Conservation (phyloP, 2,797 vertebrate genomes). For the Neostethus bicornis region DNA sequence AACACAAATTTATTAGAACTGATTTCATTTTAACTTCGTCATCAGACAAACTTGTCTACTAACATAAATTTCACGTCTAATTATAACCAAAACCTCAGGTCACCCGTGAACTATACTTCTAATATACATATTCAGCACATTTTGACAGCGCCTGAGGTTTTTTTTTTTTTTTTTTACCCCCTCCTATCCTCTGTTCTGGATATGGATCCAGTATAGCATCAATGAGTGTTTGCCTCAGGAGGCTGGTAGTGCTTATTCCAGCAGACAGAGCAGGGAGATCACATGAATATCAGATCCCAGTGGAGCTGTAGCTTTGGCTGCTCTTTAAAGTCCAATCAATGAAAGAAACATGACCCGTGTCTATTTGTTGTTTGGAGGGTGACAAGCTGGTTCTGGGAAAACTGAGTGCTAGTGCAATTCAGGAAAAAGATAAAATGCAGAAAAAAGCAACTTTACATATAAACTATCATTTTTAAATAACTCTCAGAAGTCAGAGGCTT, state of each 20-base stretch:
- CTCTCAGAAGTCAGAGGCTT: slow-evolving; percentile 37
- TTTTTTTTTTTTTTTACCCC: slow-evolving; percentile 4
- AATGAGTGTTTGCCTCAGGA: slow-evolving; percentile 59
- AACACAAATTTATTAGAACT: slow-evolving; percentile 2
- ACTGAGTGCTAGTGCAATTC: slow-evolving; percentile 32
- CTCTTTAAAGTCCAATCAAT: slow-evolving; percentile 76
- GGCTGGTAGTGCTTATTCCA: slow-evolving; percentile 66
- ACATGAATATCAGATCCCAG: slow-evolving; percentile 69
- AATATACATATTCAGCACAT: slow-evolving; percentile 52
- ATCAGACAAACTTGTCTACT: slow-evolving; percentile 29
- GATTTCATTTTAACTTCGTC: slow-evolving; percentile 36
- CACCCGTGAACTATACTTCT: slow-evolving; percentile 29
- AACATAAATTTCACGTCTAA: slow-evolving; percentile 21
- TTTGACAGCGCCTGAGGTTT: slow-evolving; percentile 42
- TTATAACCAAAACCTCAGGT: slow-evolving; percentile 34
- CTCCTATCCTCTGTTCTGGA: slow-evolving; percentile 46
- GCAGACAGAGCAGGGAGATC: slow-evolving; percentile 67
- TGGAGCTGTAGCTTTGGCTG: slow-evolving; percentile 72
- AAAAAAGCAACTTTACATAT: slow-evolving; percentile 14
- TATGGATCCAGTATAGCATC: slow-evolving; percentile 61
- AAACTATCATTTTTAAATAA: slow-evolving; percentile 39
- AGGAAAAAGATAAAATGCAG: slow-evolving; percentile 26
- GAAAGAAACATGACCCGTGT: slow-evolving; percentile 71
- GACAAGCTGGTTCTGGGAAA: slow-evolving; percentile 68
- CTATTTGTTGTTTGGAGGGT: slow-evolving; percentile 51